Evolutionary conservation across 2,797 vertebrate species (phyloP).

Genomic region (Dipus sagitta): DNA sequence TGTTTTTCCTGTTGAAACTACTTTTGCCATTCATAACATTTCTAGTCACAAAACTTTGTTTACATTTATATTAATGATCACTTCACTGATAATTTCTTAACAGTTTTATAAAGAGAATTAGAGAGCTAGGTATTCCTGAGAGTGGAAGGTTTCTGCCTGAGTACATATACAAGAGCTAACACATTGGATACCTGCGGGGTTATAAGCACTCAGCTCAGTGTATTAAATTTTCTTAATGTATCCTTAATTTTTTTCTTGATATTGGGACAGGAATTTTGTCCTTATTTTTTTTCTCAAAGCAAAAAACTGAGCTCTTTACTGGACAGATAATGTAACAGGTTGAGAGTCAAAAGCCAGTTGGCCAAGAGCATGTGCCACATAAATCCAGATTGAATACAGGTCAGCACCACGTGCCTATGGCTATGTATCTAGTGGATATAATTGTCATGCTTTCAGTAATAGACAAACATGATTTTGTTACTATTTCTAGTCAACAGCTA

Average conservation of each 20-base stretch:
- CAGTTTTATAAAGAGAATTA: not conserved
- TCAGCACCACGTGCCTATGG: not conserved
- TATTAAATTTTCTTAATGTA: not conserved
- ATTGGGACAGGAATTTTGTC: not conserved
- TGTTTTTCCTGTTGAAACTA: not conserved
- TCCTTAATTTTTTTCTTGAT: not conserved
- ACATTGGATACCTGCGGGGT: not conserved
- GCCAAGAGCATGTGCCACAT: not conserved
- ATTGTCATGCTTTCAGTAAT: not conserved
- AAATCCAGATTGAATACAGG: not conserved
- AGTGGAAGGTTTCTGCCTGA: not conserved
- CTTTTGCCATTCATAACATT: conserved; percentile 19
- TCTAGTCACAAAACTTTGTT: conserved; percentile 23
- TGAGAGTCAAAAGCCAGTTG: not conserved
- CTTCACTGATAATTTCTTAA: not conserved
- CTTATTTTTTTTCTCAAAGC: not conserved
- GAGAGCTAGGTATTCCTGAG: not conserved
- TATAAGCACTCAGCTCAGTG: not conserved
- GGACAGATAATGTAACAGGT: not conserved
- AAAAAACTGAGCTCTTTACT: not conserved
- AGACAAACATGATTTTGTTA: not conserved
- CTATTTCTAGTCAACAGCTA: not conserved
- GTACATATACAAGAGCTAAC: not conserved
- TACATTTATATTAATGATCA: conserved; percentile 28
- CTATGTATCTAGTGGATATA: not conserved